Base-by-base conservation (phyloP, 2,888 invertebrate genomes). In the Phaedon cochleariae region DNA sequence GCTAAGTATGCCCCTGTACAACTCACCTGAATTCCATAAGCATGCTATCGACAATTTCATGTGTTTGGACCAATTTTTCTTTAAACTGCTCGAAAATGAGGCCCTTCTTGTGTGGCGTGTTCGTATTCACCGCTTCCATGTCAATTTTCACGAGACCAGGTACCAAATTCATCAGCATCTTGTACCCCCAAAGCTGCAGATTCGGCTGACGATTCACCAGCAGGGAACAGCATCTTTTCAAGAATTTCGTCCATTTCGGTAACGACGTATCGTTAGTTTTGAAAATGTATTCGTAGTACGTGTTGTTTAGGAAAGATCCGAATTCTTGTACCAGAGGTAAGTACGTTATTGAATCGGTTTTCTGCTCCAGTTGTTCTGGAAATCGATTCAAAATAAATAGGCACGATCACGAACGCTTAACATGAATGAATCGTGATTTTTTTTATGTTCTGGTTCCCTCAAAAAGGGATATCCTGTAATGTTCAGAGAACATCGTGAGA, bases 11-110 rank as follows among this genome's bases (percentile, higher is more conserved):
- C 53, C 53, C n/a, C n/a, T 18, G 9, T 9, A 1, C 37, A 20
- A 6, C 82, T 78, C 80, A 87, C 87, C 84, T 87, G 70, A 86
- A 86, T 62, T 85, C 87, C 68, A 81, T 78, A 6, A 88, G 77
- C 79, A 88, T 84, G 7, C 83, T 81, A 68, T 85, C 84, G n/a
- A 88, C 85, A 60, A 87, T 84, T 45, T 81, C 84, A 67, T 87
- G 85, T 1, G 84, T 77, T 59, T 80, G 71, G 5, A 73, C 67
- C 46, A 83, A 75, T 51, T 81, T 74, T 41, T 81, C 79, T 59
- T 84, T 83, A 67, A 86, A 84, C 74, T 84, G 83, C 62, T 78
- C 82, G 48, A 86, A 82, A 60, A 83, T 84, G 18, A 86, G 70
- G 4, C 81, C 80, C 59, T 82, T 84, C 45, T 78, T 68, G 62